Evolutionary conservation across 1,140 invertebrate species (phyloP).

Genomic region (Amyelois transitella): DNA sequence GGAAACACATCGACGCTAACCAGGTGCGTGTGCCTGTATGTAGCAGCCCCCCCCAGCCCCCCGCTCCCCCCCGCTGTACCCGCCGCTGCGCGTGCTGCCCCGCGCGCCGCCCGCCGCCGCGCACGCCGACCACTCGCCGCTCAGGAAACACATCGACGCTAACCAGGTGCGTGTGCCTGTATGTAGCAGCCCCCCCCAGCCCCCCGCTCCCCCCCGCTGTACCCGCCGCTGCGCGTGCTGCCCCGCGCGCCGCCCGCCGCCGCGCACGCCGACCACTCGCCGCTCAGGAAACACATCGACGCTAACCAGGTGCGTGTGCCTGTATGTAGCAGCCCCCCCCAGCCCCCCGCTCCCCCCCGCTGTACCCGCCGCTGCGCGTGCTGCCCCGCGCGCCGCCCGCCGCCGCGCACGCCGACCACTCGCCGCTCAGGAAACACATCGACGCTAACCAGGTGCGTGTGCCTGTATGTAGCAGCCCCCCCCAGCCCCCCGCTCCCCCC

Average conservation of each 20-base stretch:
- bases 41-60: not conserved
- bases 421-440: slow-evolving; percentile 7
- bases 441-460: slow-evolving; percentile 5
- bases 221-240: slow-evolving; percentile 6
- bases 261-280: too few species aligned
- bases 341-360: not conserved
- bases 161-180: not conserved
- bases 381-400: slow-evolving; percentile 4
- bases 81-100: slow-evolving; percentile 8
- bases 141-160: too few species aligned
- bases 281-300: slow-evolving; percentile 8
- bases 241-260: slow-evolving; percentile 5
- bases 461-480: slow-evolving; percentile 3
- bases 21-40: not conserved
- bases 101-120: slow-evolving; percentile 3
- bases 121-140: not conserved
- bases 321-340: too few species aligned
- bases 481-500: not conserved
- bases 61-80: not conserved
- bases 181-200: not conserved
- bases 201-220: not conserved
- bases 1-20: too few species aligned
- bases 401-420: not conserved
- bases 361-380: not conserved
- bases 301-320: slow-evolving; percentile 3